Evolutionary conservation across 1,140 invertebrate genomes (phyloP).

Genomic region (Bombus confusus): DNA sequence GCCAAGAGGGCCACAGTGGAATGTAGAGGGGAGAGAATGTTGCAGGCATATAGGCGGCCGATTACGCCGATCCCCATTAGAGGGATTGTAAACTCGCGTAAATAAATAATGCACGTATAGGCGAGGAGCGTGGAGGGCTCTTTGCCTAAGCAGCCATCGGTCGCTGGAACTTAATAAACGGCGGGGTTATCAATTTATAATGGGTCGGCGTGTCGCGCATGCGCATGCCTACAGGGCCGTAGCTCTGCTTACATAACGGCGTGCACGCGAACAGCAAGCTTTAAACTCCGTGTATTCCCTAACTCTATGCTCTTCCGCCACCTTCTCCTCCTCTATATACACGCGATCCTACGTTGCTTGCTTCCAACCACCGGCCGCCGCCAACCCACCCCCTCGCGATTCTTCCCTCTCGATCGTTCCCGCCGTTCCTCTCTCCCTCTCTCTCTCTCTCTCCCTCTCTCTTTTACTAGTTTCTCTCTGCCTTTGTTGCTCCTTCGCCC

Average conservation of each 20-base stretch:
- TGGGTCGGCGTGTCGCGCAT: constrained; percentile 75
- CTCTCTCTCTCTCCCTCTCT: not conserved
- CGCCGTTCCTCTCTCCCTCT: constrained; percentile 34
- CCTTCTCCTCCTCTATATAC: not conserved
- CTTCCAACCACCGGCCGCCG: not conserved
- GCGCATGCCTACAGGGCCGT: constrained; percentile 68
- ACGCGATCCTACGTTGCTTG: constrained; percentile 27
- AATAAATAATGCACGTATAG: constrained; percentile 81
- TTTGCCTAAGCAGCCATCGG: constrained; percentile 80
- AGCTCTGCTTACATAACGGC: constrained; percentile 65
- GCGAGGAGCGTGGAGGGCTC: constrained; percentile 68
- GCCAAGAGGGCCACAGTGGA: not conserved
- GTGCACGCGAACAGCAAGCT: constrained; percentile 64
- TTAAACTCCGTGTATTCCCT: constrained; percentile 65
- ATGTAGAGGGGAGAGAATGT: constrained; percentile 2
- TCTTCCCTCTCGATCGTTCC: constrained; percentile 6
- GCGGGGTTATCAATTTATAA: constrained; percentile 81
- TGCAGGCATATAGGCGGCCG: constrained; percentile 70
- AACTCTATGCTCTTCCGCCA: constrained; percentile 38
- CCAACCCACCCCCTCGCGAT: not conserved
- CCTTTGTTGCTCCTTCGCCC: constrained; percentile 61
- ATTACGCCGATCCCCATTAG: constrained; percentile 80
- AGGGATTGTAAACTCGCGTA: constrained; percentile 81
- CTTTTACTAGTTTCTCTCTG: constrained; percentile 2
- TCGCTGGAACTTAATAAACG: constrained; percentile 82